Conservation (phyloP, 2,113 vertebrate species). For the Elaphurus davidianus region DNA sequence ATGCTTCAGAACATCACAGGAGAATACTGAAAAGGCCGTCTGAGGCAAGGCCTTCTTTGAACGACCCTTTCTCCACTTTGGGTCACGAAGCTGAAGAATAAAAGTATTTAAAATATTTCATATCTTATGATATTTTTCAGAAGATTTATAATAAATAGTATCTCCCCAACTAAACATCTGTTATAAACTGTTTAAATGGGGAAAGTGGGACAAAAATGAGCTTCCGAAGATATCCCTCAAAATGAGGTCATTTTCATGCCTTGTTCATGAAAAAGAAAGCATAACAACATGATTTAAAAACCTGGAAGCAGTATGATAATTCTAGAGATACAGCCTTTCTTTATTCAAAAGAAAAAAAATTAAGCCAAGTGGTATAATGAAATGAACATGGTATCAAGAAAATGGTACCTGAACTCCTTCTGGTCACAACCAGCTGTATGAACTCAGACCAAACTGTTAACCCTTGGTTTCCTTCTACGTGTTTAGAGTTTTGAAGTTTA, state of each 20-base stretch:
- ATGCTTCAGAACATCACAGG: background rate
- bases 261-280: slow-evolving; percentile 8
- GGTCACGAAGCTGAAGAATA: background rate
- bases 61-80: background rate
- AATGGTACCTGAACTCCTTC: background rate
- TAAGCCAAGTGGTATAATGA: background rate
- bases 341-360: background rate
- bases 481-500: background rate
- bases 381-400: background rate
- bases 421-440: background rate
- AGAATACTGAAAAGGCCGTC: background rate
- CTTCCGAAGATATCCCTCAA: background rate
- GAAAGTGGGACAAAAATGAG: background rate
- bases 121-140: background rate
- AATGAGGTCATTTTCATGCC: background rate
- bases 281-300: slow-evolving; percentile 11
- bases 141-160: background rate
- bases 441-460: background rate
- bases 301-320: background rate
- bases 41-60: background rate
- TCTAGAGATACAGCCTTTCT: background rate
- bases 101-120: background rate
- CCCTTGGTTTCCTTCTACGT: background rate
- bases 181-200: background rate
- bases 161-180: slow-evolving; percentile 9